Conservation (phyloP, 1,140 invertebrate genomes). For the Zelostemma sp. region DNA sequence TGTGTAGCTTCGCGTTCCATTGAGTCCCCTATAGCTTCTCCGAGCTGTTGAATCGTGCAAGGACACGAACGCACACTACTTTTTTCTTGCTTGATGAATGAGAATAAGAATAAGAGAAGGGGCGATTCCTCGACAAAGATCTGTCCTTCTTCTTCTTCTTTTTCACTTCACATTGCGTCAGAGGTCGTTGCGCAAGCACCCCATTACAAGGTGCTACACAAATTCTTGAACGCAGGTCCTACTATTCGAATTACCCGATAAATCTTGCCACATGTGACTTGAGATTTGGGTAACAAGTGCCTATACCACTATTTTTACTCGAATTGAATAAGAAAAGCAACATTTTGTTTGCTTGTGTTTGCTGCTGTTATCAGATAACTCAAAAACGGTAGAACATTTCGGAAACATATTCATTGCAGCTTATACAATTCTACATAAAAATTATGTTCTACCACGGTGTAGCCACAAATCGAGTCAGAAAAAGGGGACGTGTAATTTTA, state of each 20-base stretch:
- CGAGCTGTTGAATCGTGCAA: slow-evolving; percentile 25
- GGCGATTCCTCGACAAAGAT: slow-evolving; percentile 15
- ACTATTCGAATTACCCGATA: slow-evolving; percentile 19
- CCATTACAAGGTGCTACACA: slow-evolving; percentile 40
- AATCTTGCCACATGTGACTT: slow-evolving; percentile 9
- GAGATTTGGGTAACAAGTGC: background rate
- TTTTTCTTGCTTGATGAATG: slow-evolving; percentile 26
- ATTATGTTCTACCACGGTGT: too few relatives aligned
- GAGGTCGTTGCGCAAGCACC: slow-evolving; percentile 45
- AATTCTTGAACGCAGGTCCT: slow-evolving; percentile 30
- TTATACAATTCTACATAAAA: background rate
- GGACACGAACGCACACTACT: slow-evolving; percentile 17
- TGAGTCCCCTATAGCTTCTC: slow-evolving; percentile 34
- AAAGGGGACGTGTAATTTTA: too few relatives aligned
- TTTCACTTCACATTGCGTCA: slow-evolving; percentile 34
- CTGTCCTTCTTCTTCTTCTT: slow-evolving; percentile 25
- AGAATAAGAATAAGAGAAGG: slow-evolving; percentile 30
- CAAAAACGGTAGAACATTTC: too few relatives aligned
- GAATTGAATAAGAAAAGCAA: background rate
- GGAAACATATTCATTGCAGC: background rate
- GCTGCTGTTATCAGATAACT: too few relatives aligned
- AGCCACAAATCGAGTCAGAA: too few relatives aligned
- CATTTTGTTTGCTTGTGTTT: too few relatives aligned
- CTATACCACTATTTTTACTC: background rate
- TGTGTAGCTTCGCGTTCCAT: slow-evolving; percentile 29